Conservation (phyloP, 1,140 invertebrate genomes). For the Oncopeltus fasciatus region DNA sequence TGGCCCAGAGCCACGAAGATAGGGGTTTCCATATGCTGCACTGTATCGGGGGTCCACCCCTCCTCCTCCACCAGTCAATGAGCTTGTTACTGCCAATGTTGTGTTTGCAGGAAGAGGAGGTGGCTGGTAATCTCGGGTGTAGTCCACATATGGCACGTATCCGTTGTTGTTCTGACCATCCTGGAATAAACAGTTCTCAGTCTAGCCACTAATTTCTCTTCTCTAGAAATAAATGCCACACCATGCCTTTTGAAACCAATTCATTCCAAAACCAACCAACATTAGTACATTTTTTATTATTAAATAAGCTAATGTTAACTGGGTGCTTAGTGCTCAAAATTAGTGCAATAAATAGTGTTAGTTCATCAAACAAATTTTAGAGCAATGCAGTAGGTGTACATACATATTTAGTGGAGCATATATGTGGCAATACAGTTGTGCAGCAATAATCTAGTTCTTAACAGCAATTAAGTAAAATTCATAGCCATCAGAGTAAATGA, state of each 20-base stretch:
- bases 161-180: conserved; percentile 72
- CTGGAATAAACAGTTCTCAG: conserved; percentile 35
- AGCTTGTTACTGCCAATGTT: conserved; percentile 20
- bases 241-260: background rate
- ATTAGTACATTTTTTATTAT: background rate
- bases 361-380: too few relatives aligned
- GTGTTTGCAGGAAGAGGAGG: conserved; percentile 42
- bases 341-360: too few relatives aligned
- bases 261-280: background rate
- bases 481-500: too few relatives aligned
- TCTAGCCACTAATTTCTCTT: background rate
- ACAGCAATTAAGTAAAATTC: too few relatives aligned
- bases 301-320: conserved; percentile 16
- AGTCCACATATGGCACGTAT: conserved; percentile 78
- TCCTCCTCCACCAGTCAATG: conserved; percentile 24
- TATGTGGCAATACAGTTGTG: too few relatives aligned
- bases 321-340: conserved; percentile 16
- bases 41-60: conserved; percentile 69
- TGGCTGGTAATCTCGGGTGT: conserved; percentile 68
- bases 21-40: conserved; percentile 77
- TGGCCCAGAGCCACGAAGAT: conserved; percentile 51
- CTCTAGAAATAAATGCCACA: background rate
- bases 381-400: too few relatives aligned
- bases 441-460: too few relatives aligned
- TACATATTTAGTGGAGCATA: too few relatives aligned